Evolutionary conservation across 2,888 invertebrate species (phyloP).

Genomic region (Ichneumoninae sp.): DNA sequence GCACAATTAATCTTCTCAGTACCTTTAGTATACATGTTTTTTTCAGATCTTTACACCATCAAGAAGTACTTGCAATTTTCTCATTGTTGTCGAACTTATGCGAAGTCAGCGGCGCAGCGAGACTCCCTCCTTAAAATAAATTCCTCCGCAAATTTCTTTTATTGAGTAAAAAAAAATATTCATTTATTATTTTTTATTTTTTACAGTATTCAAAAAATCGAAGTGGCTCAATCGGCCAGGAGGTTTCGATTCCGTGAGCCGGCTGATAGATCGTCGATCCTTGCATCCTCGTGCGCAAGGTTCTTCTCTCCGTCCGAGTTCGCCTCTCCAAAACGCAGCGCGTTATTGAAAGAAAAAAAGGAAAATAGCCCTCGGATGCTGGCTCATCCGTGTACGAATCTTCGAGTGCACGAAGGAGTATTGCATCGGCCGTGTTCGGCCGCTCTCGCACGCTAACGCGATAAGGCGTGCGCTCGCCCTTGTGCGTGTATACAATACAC

Average conservation of each 20-base stretch:
- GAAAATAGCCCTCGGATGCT: background rate
- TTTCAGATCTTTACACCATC: too few species aligned
- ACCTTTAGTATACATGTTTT: too few species aligned
- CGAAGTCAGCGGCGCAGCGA: too few species aligned
- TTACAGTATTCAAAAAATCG: too few species aligned
- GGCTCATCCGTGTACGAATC: constrained; percentile 1
- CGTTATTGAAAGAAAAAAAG: background rate
- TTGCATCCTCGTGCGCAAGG: background rate
- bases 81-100: too few species aligned
- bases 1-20: too few species aligned
- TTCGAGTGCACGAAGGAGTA: background rate
- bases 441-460: constrained; percentile 22
- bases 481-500: constrained; percentile 2
- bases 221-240: too few species aligned
- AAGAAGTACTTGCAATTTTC: too few species aligned
- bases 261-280: constrained; percentile 1
- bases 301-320: background rate
- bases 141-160: too few species aligned
- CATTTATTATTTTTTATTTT: too few species aligned
- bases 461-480: constrained; percentile 18
- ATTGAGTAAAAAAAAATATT: too few species aligned
- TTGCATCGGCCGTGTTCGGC: background rate
- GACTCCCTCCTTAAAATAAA: too few species aligned
- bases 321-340: background rate
- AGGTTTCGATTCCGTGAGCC: background rate